A percentile compares a stretch with the other conserved stretches of the same genome.
Conservation (phyloP, 2,113 vertebrate species). For the Micromys minutus region DNA sequence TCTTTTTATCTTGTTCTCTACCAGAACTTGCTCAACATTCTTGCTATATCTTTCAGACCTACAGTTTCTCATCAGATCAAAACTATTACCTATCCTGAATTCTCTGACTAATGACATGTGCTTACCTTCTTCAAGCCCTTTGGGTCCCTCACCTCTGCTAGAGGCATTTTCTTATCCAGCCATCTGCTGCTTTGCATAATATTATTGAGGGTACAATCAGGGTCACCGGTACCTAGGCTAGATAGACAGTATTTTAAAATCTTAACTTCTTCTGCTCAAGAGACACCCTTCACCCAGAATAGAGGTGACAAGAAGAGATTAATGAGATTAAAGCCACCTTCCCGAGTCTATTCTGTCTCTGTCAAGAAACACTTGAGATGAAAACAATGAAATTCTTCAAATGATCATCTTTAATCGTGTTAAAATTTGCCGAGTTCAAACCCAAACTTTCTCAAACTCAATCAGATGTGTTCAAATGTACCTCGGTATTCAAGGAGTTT, state of each 20-base stretch:
- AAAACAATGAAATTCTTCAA: not conserved
- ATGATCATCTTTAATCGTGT: not conserved
- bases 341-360: not conserved
- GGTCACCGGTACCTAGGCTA: not conserved
- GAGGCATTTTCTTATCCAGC: not conserved
- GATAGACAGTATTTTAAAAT: not conserved
- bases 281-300: not conserved
- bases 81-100: not conserved
- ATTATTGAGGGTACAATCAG: not conserved
- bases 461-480: not conserved
- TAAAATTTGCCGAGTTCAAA: not conserved
- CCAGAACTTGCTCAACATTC: conserved; percentile 5
- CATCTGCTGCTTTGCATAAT: not conserved
- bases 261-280: conserved; percentile 2
- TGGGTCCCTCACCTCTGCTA: not conserved
- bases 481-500: not conserved
- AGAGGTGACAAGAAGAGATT: not conserved
- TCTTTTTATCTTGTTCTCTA: conserved; percentile 1
- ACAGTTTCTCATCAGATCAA: conserved; percentile 22
- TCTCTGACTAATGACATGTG: not conserved
- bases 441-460: not conserved
- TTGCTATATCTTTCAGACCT: not conserved
- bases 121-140: not conserved
- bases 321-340: not conserved
- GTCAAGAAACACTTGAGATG: not conserved